Percentiles rank a stretch among this genome's conserved stretches.
Conservation (phyloP, 2,888 invertebrate species). For the Eumerus sabulonum region DNA sequence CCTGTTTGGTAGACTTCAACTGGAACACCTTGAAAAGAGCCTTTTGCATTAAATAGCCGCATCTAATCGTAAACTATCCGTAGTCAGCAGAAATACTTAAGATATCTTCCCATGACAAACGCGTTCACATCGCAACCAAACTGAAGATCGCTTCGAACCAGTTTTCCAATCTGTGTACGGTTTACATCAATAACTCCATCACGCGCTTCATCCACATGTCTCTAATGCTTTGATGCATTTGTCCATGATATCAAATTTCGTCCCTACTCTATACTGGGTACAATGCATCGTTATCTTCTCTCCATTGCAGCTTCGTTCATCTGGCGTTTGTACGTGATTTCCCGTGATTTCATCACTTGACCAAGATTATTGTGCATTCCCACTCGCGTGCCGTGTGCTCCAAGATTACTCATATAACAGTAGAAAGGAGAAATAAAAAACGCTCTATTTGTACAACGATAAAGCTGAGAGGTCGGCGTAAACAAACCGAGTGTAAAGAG, state of each 20-base stretch:
- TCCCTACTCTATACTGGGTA: conserved; percentile 4
- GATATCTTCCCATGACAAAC: too few species aligned
- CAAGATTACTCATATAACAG: conserved; percentile 10
- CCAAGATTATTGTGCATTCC: conserved; percentile 2
- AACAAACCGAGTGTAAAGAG: conserved; percentile 7
- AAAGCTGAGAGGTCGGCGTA: conserved; percentile 33
- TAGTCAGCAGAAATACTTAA: too few species aligned
- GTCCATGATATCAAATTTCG: conserved; percentile 31
- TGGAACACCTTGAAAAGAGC: neutral
- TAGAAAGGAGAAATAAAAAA: conserved; percentile 17
- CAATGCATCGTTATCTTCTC: conserved; percentile 7
- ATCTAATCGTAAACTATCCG: too few species aligned
- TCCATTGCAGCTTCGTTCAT: neutral
- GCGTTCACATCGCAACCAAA: too few species aligned
- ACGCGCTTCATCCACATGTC: conserved; percentile 1
- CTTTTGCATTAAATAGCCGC: too few species aligned
- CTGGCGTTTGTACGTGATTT: conserved; percentile 8
- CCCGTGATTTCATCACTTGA: conserved; percentile 17
- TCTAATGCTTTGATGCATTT: conserved; percentile 22
- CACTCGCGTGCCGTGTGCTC: conserved; percentile 34
- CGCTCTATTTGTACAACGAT: conserved; percentile 37
- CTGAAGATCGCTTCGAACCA: too few species aligned
- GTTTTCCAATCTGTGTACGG: too few species aligned
- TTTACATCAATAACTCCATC: conserved; percentile 5
- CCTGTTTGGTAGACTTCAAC: neutral